Evolutionary conservation across 2,888 invertebrate species (phyloP).

Genomic region (Drosophila atripex): DNA sequence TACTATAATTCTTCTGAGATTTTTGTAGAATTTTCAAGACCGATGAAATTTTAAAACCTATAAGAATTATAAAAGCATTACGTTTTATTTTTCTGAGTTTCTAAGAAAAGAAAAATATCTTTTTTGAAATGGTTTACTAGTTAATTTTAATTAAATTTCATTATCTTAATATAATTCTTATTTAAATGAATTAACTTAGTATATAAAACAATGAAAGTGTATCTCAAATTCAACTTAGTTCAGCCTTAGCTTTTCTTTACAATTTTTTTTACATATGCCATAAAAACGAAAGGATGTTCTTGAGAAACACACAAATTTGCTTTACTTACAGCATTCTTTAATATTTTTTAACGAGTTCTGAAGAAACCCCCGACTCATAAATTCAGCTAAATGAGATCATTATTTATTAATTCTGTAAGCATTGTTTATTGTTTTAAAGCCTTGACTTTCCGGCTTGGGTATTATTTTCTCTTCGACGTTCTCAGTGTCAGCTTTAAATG

Average conservation of each 20-base stretch:
- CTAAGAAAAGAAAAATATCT: too few relatives aligned
- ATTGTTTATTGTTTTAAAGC: constrained; percentile 3
- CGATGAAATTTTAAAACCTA: too few relatives aligned
- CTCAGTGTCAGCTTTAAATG: constrained; percentile 61
- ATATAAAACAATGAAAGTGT: too few relatives aligned
- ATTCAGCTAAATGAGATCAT: background rate
- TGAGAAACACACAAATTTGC: background rate
- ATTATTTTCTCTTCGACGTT: constrained; percentile 8
- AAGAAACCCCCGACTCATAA: background rate
- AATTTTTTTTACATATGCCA: background rate
- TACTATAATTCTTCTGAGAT: background rate
- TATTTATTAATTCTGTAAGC: constrained; percentile 4
- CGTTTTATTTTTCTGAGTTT: too few relatives aligned
- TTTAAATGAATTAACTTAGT: too few relatives aligned
- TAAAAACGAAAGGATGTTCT: background rate
- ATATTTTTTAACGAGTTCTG: background rate
- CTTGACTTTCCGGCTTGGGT: constrained; percentile 10
- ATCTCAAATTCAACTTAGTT: background rate
- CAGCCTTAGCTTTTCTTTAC: background rate
- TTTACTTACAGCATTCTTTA: background rate
- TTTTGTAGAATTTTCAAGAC: too few relatives aligned
- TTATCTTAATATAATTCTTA: too few relatives aligned
- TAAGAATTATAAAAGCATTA: too few relatives aligned
- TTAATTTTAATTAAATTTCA: too few relatives aligned
- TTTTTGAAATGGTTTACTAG: too few relatives aligned